Evolutionary conservation across 1,140 invertebrate genomes (phyloP), one percentile per base, ranked within the genome.

Genomic region (Conopomorpha cramerella): DNA sequence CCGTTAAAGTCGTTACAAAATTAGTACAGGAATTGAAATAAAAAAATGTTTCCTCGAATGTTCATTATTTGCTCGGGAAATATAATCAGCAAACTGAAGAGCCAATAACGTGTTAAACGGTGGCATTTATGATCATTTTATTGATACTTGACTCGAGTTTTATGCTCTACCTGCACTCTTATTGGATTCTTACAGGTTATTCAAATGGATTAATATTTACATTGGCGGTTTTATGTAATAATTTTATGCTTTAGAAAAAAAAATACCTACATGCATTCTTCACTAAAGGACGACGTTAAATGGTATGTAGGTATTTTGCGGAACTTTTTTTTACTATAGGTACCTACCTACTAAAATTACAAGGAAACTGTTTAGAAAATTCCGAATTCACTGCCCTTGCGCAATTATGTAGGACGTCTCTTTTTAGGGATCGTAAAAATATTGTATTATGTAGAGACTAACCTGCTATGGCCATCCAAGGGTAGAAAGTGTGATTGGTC

Each of bases 401-500:
- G 12, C 18, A 23, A 14, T 23, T 12, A 19, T 19, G 13, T 17
- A 17, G 16, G 30, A n/a, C 30, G 16, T 32, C 12, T 10, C n/a
- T 32, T 32, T 33, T 33, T 18, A 23, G 4, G 2, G 16, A 11
- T 2, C 18, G 30, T 28, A n/a, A 28, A 28, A 3, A 28, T 28
- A n/a, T 11, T 11, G 3, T 4, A 12, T 7, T 13, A 15, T 25
- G 13, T 18, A 17, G 3, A 54, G 42, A 83, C 89, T 88, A 78
- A 95, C 93, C 93, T 94, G 93, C 93, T 84, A 96, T 95, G 80
- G 93, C 93, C 93, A 96, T 96, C 93, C 93, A 95, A 45, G 93
- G 93, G 81, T 96, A 96, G 82, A 96, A 95, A 60, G 92, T 95
- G 83, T 95, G 92, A 77, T 91, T 93, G 66, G 85, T 85, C 74